Percentiles rank a stretch among this genome's conserved stretches.
These are phyloP conservation scores for Pedionomus torquatus DNA, from an alignment of 2,113 vertebrate genomes.

Conservation along the genomic window DNA sequence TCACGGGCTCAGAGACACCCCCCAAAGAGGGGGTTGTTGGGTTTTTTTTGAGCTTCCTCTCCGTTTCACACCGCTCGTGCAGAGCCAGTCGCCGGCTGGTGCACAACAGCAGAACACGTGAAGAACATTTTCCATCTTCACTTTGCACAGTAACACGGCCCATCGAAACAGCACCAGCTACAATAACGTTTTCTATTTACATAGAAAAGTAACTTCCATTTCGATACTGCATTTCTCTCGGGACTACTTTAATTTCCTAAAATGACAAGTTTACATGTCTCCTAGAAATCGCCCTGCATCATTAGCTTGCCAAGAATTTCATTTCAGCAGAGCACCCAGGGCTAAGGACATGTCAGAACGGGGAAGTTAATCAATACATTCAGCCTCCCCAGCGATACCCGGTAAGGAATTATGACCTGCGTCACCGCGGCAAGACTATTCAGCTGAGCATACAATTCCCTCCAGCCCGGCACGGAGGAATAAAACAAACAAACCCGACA, in stretches of 20 bases:
- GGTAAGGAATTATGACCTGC: not conserved
- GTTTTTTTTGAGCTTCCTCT: not conserved
- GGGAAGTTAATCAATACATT: slow-evolving; percentile 19
- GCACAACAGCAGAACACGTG: not conserved
- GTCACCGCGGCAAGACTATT: not conserved
- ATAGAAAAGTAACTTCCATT: not conserved
- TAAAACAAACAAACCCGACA: not conserved
- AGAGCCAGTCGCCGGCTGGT: not conserved
- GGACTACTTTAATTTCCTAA: slow-evolving; percentile 11
- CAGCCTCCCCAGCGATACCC: not conserved
- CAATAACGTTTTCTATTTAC: not conserved
- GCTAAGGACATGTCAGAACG: not conserved
- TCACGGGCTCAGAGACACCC: not conserved
- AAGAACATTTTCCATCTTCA: not conserved
- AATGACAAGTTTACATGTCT: slow-evolving; percentile 21
- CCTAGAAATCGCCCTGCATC: slow-evolving; percentile 29
- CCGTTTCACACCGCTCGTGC: not conserved
- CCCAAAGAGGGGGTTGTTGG: too few relatives aligned
- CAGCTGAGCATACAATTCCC: not conserved
- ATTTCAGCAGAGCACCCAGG: slow-evolving; percentile 13
- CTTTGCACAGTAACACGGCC: not conserved
- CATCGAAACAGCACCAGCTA: not conserved
- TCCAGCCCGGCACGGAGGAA: not conserved
- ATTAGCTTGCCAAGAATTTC: slow-evolving; percentile 39
- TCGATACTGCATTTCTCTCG: not conserved